Conservation (phyloP, 1,140 invertebrate genomes). For the Chrysomallon squamiferum region DNA sequence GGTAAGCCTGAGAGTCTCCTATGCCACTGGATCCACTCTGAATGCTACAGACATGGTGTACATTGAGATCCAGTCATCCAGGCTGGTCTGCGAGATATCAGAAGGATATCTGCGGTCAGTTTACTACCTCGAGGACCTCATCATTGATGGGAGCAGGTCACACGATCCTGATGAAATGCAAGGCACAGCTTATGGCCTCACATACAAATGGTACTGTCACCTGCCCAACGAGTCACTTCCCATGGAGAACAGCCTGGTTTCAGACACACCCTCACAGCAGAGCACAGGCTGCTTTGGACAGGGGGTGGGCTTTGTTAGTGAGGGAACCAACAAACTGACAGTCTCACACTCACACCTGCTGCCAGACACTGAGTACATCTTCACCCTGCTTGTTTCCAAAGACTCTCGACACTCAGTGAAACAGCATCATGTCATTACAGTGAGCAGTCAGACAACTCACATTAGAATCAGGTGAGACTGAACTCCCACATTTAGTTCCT, state of each 20-base stretch:
- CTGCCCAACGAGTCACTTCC: background rate
- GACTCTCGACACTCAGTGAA: background rate
- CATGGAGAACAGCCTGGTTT: background rate
- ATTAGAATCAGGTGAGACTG: background rate
- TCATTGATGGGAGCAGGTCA: background rate
- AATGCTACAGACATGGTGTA: background rate
- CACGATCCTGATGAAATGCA: background rate
- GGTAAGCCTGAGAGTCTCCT: background rate
- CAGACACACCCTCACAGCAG: background rate
- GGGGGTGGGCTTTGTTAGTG: background rate
- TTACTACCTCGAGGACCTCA: background rate
- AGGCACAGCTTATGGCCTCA: background rate
- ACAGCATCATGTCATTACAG: background rate
- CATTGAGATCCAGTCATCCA: background rate
- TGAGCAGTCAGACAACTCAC: background rate
- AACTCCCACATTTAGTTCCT: too few species aligned
- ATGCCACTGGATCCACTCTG: background rate
- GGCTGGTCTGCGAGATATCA: background rate
- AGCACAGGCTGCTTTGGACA: background rate
- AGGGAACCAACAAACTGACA: background rate
- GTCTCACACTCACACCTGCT: background rate
- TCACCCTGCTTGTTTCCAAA: background rate
- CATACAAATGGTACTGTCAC: constrained; percentile 1
- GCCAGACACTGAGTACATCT: background rate
- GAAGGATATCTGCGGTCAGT: background rate